These are phyloP conservation scores for Drosophila albomicans DNA, from an alignment of 1,140 invertebrate species.

Conservation along the genomic window DNA sequence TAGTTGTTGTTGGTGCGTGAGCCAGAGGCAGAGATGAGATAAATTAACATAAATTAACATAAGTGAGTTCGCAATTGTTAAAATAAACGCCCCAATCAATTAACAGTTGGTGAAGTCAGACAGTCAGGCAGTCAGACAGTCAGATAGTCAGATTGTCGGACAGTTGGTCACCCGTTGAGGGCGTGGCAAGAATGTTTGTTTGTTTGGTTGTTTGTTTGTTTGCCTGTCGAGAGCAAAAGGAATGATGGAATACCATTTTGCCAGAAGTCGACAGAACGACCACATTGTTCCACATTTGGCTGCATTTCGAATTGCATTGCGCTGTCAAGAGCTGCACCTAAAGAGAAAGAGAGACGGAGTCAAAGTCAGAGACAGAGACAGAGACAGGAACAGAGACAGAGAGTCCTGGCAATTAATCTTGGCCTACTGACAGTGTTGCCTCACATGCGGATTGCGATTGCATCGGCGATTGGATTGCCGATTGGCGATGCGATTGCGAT, in stretches of 20 bases:
- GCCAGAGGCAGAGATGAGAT: constrained; percentile 1
- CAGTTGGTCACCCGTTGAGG: not conserved
- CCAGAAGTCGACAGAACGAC: not conserved
- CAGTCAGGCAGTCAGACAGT: too few relatives aligned
- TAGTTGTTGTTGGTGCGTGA: not conserved
- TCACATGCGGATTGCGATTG: not conserved
- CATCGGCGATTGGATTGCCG: not conserved
- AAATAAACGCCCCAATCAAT: constrained; percentile 40
- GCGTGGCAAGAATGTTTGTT: constrained; percentile 7
- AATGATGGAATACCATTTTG: constrained; percentile 10
- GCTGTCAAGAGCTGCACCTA: constrained; percentile 13
- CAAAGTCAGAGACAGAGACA: not conserved
- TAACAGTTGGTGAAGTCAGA: not conserved
- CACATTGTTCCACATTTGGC: constrained; percentile 21
- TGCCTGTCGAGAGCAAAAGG: not conserved
- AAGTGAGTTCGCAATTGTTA: constrained; percentile 44
- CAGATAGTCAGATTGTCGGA: not conserved
- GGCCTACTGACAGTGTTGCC: not conserved
- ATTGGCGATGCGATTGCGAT: constrained; percentile 3
- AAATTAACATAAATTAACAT: constrained; percentile 50
- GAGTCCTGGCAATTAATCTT: constrained; percentile 33
- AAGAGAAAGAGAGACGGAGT: not conserved
- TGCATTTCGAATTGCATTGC: constrained; percentile 35
- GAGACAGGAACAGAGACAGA: not conserved
- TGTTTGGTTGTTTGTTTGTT: not conserved